Evolutionary conservation across 2,888 invertebrate species (phyloP).

Genomic region (Eristalis pertinax): DNA sequence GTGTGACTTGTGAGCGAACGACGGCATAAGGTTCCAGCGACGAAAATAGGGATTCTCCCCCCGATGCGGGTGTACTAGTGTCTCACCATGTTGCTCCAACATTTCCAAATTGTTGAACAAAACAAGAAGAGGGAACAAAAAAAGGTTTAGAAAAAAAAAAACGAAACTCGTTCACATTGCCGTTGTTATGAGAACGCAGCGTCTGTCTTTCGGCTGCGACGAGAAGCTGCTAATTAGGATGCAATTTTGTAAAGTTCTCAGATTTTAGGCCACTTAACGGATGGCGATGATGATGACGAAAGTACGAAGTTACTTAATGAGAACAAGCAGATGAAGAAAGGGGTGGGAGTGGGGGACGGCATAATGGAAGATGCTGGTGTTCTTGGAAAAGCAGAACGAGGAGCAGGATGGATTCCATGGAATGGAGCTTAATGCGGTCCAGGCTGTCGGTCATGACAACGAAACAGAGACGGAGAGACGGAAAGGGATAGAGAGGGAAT

Average conservation of each 20-base stretch:
- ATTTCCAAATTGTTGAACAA: neutral
- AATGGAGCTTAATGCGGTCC: neutral
- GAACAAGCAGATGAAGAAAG: neutral
- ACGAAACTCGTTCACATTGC: neutral
- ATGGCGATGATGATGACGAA: conserved; percentile 1
- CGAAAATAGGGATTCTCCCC: neutral
- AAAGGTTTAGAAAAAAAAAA: neutral
- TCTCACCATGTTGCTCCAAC: neutral
- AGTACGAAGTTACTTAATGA: conserved; percentile 44
- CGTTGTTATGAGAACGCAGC: neutral
- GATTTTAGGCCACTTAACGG: conserved; percentile 25
- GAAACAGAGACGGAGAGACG: too few relatives aligned
- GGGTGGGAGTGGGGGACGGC: neutral
- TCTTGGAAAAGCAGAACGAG: neutral
- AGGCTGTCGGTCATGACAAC: neutral
- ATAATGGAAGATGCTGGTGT: neutral
- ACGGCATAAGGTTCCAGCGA: neutral
- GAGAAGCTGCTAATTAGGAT: conserved; percentile 51
- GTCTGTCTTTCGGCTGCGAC: neutral
- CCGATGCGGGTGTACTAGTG: neutral
- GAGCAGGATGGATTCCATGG: neutral
- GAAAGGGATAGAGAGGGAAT: neutral
- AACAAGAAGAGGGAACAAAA: neutral
- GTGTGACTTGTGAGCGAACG: neutral
- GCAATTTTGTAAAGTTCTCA: conserved; percentile 48